Conservation (phyloP, 2,797 vertebrate genomes). For the Cynodonichthys magdalenae region DNA sequence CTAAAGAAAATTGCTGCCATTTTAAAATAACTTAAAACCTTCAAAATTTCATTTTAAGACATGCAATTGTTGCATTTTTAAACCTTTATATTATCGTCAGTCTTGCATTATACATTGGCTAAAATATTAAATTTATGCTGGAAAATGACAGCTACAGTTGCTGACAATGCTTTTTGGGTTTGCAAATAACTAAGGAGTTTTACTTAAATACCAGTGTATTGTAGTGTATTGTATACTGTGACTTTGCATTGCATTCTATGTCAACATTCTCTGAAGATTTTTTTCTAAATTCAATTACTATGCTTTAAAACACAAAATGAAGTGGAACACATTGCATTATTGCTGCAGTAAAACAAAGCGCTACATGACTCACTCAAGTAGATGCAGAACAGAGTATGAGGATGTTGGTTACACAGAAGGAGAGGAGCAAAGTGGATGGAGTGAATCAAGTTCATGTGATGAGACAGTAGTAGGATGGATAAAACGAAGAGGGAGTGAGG, state of each 20-base stretch:
- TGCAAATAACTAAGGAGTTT: too few species aligned
- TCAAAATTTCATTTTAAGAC: too few species aligned
- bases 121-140: too few species aligned
- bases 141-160: too few species aligned
- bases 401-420: conserved; percentile 7
- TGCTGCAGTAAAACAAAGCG: conserved; percentile 25
- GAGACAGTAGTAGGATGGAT: background rate
- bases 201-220: too few species aligned
- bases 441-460: background rate
- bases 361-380: conserved; percentile 18
- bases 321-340: background rate
- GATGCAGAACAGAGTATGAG: conserved; percentile 1
- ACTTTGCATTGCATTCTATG: background rate
- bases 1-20: too few species aligned
- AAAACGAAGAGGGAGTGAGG: background rate
- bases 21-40: too few species aligned
- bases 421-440: conserved; percentile 12
- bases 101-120: too few species aligned
- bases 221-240: too few species aligned
- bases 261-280: background rate
- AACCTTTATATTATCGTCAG: too few species aligned
- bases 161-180: too few species aligned
- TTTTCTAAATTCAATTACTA: background rate
- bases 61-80: too few species aligned
- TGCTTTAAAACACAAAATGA: background rate